Conservation (phyloP, 2,113 vertebrate genomes). For the Gulo gulo region DNA sequence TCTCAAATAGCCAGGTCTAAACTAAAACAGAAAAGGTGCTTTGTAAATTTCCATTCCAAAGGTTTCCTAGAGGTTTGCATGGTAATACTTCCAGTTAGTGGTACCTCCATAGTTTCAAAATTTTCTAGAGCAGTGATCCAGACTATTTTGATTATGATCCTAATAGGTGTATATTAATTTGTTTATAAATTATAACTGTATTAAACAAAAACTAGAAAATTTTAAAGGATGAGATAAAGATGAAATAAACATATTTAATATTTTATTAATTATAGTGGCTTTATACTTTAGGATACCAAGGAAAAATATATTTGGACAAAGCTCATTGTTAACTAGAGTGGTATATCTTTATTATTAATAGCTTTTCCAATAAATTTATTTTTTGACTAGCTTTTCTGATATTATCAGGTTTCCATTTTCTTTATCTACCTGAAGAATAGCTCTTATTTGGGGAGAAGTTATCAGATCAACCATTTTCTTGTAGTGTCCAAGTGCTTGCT, state of each 20-base stretch:
- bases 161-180: neutral
- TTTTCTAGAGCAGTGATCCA: neutral
- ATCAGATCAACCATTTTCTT: neutral
- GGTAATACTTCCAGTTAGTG: neutral
- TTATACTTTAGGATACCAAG: constrained; percentile 9
- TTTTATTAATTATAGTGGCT: neutral
- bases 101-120: neutral
- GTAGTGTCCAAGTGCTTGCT: neutral
- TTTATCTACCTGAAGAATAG: neutral
- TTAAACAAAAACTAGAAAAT: neutral
- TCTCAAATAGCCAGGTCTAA: neutral
- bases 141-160: neutral
- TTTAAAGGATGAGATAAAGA: neutral
- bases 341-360: constrained; percentile 6
- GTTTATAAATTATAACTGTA: neutral
- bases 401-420: neutral
- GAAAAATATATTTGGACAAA: neutral
- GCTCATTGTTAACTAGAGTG: neutral
- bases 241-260: neutral
- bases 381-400: neutral
- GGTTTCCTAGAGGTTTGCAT: neutral
- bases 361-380: neutral
- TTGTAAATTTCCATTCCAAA: constrained; percentile 24
- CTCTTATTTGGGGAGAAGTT: neutral
- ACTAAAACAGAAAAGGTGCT: neutral